Base-by-base conservation (phyloP, 64 coral and sea anemone species). In the Montipora efflorescens region DNA sequence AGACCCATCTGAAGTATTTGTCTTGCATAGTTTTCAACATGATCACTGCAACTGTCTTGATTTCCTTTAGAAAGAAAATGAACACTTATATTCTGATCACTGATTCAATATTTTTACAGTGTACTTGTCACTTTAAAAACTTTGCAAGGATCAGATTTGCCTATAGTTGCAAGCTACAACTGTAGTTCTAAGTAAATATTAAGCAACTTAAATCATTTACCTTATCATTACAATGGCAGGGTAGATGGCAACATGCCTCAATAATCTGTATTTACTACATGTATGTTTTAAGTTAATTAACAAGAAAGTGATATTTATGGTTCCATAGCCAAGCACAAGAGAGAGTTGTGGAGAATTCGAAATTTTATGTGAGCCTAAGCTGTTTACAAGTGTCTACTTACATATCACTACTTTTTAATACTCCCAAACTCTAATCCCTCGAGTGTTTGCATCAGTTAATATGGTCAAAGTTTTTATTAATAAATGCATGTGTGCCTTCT, bases 1-100 rank as follows among this genome's bases (percentile, higher is more conserved):
- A 89, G 47, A 14, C 87, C 74, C 87, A 89, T 78, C 15, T 89
- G 72, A 76, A 78, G 45, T 52, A 89, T 51, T 59, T 89, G 87
- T 77, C 87, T 89, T 13, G 87, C 87, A 59, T 89, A 89, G 20
- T 89, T 89, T 50, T 75, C n/a, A 13, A 89, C 72, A 76, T 77
- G 51, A 23, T 77, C 87, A 89, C 87, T 89, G 59, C 59, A 64
- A 64, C 59, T 89, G 18, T 74, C 71, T 89, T 48, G 13, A 20
- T 36, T 75, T 89, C 73, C 68, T 89, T n/a, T 75, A 89, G 9
- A n/a, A 89, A 89, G 45, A 55, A 77, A 76, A 89, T 6, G 4
- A 88, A 74, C 43, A 70, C 19, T 66, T 46, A 74, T 18, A 14
- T 14, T 11, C 59, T 64, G 14, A 64, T 64, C 9, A 64, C 9